Evolutionary conservation across 1,140 invertebrate genomes (phyloP).

Genomic region (Lamellibrachia luymesi): DNA sequence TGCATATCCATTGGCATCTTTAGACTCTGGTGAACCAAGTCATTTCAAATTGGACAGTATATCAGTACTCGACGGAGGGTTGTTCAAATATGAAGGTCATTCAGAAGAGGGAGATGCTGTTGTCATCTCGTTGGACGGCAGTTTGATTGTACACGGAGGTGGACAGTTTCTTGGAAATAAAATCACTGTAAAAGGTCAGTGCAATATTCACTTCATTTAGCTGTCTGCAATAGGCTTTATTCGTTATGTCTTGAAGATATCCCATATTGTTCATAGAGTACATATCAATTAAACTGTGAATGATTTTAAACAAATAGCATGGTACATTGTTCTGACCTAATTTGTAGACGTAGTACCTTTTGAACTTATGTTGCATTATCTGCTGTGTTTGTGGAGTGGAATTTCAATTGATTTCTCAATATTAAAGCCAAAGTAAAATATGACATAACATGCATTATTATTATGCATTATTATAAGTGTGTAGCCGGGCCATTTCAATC

Average conservation of each 20-base stretch:
- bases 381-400: too few relatives aligned
- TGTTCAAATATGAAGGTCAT: constrained; percentile 37
- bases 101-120: constrained; percentile 33
- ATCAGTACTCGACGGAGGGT: constrained; percentile 40
- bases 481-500: too few relatives aligned
- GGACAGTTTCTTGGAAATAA: constrained; percentile 39
- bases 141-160: constrained; percentile 38
- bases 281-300: too few relatives aligned
- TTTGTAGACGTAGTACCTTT: too few relatives aligned
- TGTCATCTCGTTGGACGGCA: constrained; percentile 34
- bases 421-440: too few relatives aligned
- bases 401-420: too few relatives aligned
- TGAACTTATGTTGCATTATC: too few relatives aligned
- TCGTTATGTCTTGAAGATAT: neutral
- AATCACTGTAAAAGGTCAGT: constrained; percentile 28
- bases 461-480: too few relatives aligned
- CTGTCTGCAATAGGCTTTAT: neutral
- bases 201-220: neutral
- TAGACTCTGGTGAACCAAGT: constrained; percentile 27
- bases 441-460: too few relatives aligned
- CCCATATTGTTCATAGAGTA: neutral
- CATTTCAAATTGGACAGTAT: constrained; percentile 38
- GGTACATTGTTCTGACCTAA: too few relatives aligned
- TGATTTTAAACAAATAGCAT: too few relatives aligned
- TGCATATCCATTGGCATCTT: constrained; percentile 34